A percentile compares a stretch with the other conserved stretches of the same genome.
These are phyloP conservation scores for Paramormyrops kingsleyae DNA, from an alignment of 2,113 vertebrate genomes.

Conservation along the genomic window DNA sequence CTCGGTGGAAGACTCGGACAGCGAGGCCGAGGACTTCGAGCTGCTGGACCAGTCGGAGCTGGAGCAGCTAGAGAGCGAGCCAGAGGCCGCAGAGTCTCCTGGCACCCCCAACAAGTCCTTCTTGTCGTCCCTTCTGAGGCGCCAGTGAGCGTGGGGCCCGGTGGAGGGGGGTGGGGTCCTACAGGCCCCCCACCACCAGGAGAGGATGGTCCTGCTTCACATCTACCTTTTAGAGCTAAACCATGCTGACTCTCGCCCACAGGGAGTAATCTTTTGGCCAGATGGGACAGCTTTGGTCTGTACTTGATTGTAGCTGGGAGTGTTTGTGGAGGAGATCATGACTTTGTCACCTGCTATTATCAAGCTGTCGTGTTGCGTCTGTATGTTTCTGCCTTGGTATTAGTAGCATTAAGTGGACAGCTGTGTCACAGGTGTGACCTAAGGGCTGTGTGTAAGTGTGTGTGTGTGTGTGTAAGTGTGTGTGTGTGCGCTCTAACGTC, in stretches of 20 bases:
- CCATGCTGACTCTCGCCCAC: background rate
- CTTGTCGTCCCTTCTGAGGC: conserved; percentile 84
- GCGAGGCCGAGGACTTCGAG: conserved; percentile 95
- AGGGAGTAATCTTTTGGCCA: background rate
- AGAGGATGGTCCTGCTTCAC: conserved; percentile 6
- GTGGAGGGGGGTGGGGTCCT: conserved; percentile 27
- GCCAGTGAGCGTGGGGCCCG: conserved; percentile 59
- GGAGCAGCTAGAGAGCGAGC: conserved; percentile 85
- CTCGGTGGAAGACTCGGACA: conserved; percentile 76
- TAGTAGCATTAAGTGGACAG: background rate
- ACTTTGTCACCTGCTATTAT: background rate
- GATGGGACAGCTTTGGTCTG: background rate
- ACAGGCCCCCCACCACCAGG: background rate
- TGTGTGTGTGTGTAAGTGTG: background rate
- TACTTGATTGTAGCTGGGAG: background rate
- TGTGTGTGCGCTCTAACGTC: background rate
- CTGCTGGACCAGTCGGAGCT: conserved; percentile 96
- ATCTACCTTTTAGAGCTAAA: conserved; percentile 6
- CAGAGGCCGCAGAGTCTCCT: conserved; percentile 54
- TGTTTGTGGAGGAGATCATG: conserved; percentile 2
- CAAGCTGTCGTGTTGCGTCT: background rate
- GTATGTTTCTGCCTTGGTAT: background rate
- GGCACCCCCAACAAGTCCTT: conserved; percentile 63
- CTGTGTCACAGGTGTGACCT: background rate
- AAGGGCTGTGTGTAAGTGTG: conserved; percentile 3